Evolutionary conservation across 64 coral and sea anemone genomes (phyloP), one percentile per base, ranked within the genome.

Genomic region (Pocillopora verrucosa): DNA sequence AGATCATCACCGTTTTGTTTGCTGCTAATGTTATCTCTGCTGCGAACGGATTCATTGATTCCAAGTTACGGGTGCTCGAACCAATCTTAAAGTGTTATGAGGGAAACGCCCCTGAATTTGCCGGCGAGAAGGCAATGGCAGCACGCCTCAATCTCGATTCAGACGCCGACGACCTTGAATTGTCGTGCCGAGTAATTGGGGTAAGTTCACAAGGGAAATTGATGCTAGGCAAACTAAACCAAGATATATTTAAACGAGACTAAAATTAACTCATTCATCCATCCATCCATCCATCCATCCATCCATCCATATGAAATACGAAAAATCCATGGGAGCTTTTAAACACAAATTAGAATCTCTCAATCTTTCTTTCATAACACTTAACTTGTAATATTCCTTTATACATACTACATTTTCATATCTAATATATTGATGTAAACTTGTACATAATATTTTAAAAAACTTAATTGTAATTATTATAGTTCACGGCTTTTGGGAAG

Each of bases 41-140:
- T 45, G 76, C 76, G 76, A 77, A 77, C 76, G 76, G 76, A 77
- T 77, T 77, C 76, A 77, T 77, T 77, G 76, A 77, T 77, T 77
- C 76, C 75, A 77, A 77, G 75, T 77, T 77, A 57, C 75, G 75
- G 37, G 36, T 45, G 36, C 75, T 77, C 76, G 76, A 77, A 77
- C 76, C 76, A 56, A 77, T 77, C 38, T 77, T 77, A 22, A 77
- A 56, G 36, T 77, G 76, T 77, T 77, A 77, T 77, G 76, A 51
- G 76, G 76, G 76, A 56, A 77, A 77, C 76, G 38, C 76, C 16
- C 37, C 76, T 56, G 36, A 77, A 77, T 56, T 77, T 56, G 15
- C 76, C 16, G 76, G 76, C 76, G 36, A 51, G 76, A 45, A 45
- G 76, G 76, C 76, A 77, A 19, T 77, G 38, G 37, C 76, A 77